These are phyloP conservation scores for Mercenaria mercenaria DNA, from an alignment of 1,140 invertebrate genomes.

Conservation along the genomic window DNA sequence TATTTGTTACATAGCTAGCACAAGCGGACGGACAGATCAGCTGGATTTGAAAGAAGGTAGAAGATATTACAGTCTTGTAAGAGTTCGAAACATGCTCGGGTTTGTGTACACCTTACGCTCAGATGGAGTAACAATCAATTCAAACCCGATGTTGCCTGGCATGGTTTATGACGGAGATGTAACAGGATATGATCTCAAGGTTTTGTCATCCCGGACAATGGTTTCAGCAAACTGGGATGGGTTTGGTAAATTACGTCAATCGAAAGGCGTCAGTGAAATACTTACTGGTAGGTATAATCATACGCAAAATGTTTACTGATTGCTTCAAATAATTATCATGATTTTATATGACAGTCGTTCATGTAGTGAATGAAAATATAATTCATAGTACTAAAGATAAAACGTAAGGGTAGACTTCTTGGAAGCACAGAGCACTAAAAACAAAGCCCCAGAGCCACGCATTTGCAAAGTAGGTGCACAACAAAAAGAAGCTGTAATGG, in stretches of 20 bases:
- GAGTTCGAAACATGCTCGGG: slow-evolving; percentile 66
- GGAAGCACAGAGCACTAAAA: too few relatives aligned
- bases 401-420: too few relatives aligned
- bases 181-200: slow-evolving; percentile 46
- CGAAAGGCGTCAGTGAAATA: neutral
- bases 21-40: slow-evolving; percentile 65
- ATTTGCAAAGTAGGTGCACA: too few relatives aligned
- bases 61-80: slow-evolving; percentile 69
- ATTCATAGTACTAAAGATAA: too few relatives aligned
- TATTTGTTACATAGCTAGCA: slow-evolving; percentile 42
- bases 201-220: slow-evolving; percentile 17
- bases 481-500: too few relatives aligned
- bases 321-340: too few relatives aligned
- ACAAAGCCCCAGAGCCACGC: too few relatives aligned
- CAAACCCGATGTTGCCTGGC: slow-evolving; percentile 43
- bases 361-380: too few relatives aligned
- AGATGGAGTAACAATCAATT: slow-evolving; percentile 43
- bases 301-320: too few relatives aligned
- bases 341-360: too few relatives aligned
- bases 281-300: slow-evolving; percentile 16
- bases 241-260: slow-evolving; percentile 42
- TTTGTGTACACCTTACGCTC: slow-evolving; percentile 50
- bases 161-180: slow-evolving; percentile 57
- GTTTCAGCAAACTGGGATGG: slow-evolving; percentile 60
- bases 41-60: slow-evolving; percentile 64